Percentiles rank a stretch among this genome's conserved stretches.
phyloP scores from a whole-genome alignment of 2,797 vertebrate genomes.

The Orestias chungarensis region DNA sequence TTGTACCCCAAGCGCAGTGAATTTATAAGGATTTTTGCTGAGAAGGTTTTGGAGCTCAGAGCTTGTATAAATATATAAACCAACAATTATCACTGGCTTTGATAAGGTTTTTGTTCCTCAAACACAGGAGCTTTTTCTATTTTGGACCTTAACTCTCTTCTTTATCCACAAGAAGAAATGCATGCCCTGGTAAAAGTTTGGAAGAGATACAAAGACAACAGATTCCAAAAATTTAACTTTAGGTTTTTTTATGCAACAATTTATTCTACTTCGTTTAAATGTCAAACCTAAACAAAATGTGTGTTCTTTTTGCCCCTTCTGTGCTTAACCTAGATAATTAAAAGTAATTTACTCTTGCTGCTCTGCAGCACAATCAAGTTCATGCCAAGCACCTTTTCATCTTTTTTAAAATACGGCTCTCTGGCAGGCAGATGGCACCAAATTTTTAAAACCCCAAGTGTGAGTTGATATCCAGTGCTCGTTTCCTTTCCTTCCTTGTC shows the following conservation, averaged over 20 bases:
- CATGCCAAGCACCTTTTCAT: too few species aligned
- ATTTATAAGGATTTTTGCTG: conserved; percentile 3
- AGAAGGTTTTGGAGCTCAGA: neutral
- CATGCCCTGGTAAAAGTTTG: neutral
- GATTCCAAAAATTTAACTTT: too few species aligned
- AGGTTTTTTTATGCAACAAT: neutral
- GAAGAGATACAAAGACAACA: neutral
- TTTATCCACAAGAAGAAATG: conserved; percentile 24
- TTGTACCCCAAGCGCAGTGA: neutral
- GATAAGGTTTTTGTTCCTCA: neutral
- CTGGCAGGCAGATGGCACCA: too few species aligned
- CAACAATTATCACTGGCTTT: neutral
- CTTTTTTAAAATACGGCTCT: too few species aligned
- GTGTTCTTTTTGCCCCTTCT: neutral
- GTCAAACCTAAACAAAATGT: neutral
- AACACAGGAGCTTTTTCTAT: neutral
- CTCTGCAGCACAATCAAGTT: too few species aligned
- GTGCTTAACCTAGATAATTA: too few species aligned
- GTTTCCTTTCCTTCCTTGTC: too few species aligned
- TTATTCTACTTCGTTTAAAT: neutral
- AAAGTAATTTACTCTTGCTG: too few species aligned
- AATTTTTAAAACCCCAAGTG: too few species aligned
- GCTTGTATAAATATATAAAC: neutral
- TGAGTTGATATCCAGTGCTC: too few species aligned
- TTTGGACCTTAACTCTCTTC: neutral